Base-by-base conservation (phyloP, 2,113 vertebrate genomes). In the Tychaedon coryphoeus region DNA sequence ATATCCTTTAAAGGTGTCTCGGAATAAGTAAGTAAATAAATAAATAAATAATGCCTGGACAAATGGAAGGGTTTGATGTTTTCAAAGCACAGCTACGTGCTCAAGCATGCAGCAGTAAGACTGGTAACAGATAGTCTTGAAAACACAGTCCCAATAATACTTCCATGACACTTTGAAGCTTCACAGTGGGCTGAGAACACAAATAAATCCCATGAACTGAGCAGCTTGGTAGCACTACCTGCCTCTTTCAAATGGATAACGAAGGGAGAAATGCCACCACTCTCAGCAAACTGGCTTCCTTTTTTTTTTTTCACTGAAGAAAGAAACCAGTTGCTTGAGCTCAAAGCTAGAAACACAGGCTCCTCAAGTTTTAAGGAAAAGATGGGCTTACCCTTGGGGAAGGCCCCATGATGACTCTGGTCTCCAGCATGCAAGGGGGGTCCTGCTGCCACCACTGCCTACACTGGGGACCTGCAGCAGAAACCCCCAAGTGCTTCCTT, bases 381-480 rank as follows among this genome's bases (percentile, higher is more conserved):
- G 43, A 10, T 29, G 42, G 31, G 9, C 19, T 77, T 80, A 29
- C 6, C 9, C 29, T 58, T 47, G 20, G 45, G 69, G 51, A 86
- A 76, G 20, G 38, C 28, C 23, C 11, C 10, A 13, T 54, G 4
- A 2, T 2, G 7, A 25, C 25, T 25, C 2, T 9, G 9, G 23
- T 73, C 54, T 61, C 45, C 31, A 38, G 34, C 2, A 3, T 1
- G 3, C 17, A 26, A 40, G 12, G 16, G 14, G 14, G 36, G 1
- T 1, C 56, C 22, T 83, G 28, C 40, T 64, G 19, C 50, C 33
- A 33, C 18, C 8, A 2, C 15, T 1, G 0, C 45, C 33, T 5
- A 0, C 50, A 31, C 5, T 25, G 45, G 19, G 7, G 9, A 43
- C 24, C 16, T 12, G 31, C 0, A 0, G 18, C 48, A 60, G 38